Percentiles rank a stretch among this genome's conserved stretches.
Conservation (phyloP, 2,113 vertebrate species). For the Takifugu bimaculatus region DNA sequence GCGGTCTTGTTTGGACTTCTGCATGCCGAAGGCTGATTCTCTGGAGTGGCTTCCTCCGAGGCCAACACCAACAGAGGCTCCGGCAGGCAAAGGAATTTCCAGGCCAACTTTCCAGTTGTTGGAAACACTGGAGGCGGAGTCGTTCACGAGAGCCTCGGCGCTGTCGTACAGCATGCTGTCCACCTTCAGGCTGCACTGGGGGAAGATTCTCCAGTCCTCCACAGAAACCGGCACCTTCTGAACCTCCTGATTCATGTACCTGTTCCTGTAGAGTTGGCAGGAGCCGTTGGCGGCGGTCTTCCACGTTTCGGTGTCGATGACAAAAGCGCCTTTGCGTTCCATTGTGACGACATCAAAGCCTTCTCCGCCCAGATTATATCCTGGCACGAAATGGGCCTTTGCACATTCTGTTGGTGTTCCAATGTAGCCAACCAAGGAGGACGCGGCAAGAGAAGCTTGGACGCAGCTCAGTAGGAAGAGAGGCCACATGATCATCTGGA, state of each 20-base stretch:
- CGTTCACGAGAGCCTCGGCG: constrained; percentile 40
- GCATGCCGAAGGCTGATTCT: constrained; percentile 1
- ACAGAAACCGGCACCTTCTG: constrained; percentile 45
- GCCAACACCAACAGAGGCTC: fast-evolving
- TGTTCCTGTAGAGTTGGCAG: constrained; percentile 19
- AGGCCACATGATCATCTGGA: too few relatives aligned
- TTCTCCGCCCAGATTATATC: constrained; percentile 45
- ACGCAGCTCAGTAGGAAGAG: background rate
- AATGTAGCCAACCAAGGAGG: background rate
- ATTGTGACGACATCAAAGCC: constrained; percentile 51
- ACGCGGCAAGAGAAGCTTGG: background rate
- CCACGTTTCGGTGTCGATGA: constrained; percentile 50
- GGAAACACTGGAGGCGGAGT: constrained; percentile 34
- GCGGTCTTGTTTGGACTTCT: constrained; percentile 53
- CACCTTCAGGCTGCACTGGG: constrained; percentile 31
- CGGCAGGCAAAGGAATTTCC: constrained; percentile 12
- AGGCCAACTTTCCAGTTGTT: constrained; percentile 68
- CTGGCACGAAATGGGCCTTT: constrained; percentile 34
- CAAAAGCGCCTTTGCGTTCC: constrained; percentile 39
- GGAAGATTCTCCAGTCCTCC: constrained; percentile 31
- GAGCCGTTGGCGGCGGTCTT: constrained; percentile 6
- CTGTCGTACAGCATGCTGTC: constrained; percentile 41
- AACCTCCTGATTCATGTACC: fast-evolving
- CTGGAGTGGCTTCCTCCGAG: constrained; percentile 56
- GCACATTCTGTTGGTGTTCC: background rate